These are phyloP conservation scores for Papilio gigon DNA, from an alignment of 2,888 invertebrate species.

Conservation along the genomic window DNA sequence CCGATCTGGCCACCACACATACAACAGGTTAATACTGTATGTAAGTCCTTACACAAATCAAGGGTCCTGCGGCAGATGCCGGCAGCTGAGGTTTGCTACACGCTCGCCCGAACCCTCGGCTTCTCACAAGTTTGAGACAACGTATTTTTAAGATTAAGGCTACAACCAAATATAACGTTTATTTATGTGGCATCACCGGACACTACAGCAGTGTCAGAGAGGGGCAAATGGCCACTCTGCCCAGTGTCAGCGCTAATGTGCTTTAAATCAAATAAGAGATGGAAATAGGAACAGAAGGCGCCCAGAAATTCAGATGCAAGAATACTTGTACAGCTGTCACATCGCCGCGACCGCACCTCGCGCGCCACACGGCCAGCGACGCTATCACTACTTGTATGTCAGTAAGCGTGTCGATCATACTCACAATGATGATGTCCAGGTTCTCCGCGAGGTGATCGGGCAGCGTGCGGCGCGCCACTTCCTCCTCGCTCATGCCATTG, in stretches of 20 bases:
- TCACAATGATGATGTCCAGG: constrained; percentile 99
- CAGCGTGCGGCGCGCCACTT: constrained; percentile 95
- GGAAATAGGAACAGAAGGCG: not conserved
- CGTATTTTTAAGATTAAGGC: no score
- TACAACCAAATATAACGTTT: no score
- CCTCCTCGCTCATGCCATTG: constrained; percentile 98
- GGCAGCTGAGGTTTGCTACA: no score
- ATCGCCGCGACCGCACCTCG: not conserved
- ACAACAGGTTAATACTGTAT: not conserved
- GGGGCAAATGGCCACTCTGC: no score
- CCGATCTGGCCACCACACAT: constrained; percentile 88
- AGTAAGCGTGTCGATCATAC: constrained; percentile 81
- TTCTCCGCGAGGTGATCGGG: constrained; percentile 97
- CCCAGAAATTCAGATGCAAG: not conserved
- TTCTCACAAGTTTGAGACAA: no score
- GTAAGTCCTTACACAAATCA: not conserved
- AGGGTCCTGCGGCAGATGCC: no score
- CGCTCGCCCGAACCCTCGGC: no score
- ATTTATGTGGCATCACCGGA: no score
- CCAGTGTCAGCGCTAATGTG: not conserved
- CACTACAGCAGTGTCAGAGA: no score
- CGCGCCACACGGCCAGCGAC: not conserved
- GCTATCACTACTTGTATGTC: not conserved
- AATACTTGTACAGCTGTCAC: not conserved
- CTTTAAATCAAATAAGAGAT: not conserved